Conservation (phyloP, 2,113 vertebrate genomes). For the Sterrhoptilus dennistouni region DNA sequence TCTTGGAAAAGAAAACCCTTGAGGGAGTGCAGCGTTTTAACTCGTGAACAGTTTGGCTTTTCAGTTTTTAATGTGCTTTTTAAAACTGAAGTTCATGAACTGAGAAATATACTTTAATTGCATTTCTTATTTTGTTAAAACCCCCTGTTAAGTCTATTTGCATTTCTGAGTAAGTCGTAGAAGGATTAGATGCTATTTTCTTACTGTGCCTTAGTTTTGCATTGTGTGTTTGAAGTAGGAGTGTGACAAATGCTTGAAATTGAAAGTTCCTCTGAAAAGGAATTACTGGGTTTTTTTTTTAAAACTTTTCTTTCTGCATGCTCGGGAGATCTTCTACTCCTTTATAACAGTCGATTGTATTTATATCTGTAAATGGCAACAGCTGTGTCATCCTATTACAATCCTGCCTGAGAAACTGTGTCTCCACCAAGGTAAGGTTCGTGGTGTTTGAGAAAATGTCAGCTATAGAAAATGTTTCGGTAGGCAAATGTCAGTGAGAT, state of each 20-base stretch:
- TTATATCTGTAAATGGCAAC: neutral
- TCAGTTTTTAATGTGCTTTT: neutral
- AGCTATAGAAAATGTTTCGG: neutral
- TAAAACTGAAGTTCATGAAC: neutral
- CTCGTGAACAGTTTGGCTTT: neutral
- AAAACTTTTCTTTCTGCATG: neutral
- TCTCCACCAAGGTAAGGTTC: neutral
- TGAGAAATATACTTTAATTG: neutral
- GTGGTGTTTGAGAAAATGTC: neutral
- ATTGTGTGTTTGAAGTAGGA: neutral
- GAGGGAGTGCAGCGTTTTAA: neutral
- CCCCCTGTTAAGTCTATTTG: neutral
- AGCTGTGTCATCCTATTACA: constrained; percentile 1
- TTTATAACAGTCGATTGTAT: neutral
- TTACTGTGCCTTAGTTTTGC: neutral
- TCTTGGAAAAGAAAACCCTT: neutral
- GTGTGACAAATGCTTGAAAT: constrained; percentile 32
- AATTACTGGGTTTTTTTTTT: neutral
- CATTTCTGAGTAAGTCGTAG: neutral
- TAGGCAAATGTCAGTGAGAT: neutral
- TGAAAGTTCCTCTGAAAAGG: neutral
- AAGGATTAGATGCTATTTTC: neutral
- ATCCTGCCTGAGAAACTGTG: neutral
- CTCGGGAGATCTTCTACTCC: neutral
- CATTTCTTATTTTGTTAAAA: neutral